phyloP scores from a whole-genome alignment of 2,888 invertebrate genomes.

The Nomada goodeniana region DNA sequence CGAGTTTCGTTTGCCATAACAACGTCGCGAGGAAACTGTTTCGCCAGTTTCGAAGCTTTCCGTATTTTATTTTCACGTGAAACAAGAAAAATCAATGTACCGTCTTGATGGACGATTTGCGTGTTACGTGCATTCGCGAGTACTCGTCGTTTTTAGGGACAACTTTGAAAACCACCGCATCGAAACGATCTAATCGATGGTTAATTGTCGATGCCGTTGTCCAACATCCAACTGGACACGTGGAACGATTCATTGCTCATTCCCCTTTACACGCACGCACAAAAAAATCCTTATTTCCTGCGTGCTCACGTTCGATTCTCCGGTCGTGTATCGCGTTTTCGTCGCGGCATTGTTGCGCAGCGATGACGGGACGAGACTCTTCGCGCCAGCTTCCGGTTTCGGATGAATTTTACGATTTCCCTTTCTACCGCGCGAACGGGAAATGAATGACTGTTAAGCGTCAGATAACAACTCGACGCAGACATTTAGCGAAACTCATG shows the following conservation, averaged over 20 bases:
- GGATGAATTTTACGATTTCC: conserved; percentile 60
- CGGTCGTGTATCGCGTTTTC: neutral
- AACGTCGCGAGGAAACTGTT: no score
- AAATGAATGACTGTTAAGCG: neutral
- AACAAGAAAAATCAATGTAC: no score
- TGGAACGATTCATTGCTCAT: conserved; percentile 7
- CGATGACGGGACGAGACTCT: neutral
- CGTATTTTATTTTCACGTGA: no score
- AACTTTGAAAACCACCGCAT: neutral
- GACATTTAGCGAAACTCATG: neutral
- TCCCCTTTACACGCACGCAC: neutral
- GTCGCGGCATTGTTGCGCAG: neutral
- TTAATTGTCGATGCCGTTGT: neutral
- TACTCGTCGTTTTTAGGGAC: neutral
- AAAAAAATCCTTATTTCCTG: conserved; percentile 48
- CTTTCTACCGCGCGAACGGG: conserved; percentile 42
- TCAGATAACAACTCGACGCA: neutral
- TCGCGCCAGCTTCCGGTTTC: conserved; percentile 35
- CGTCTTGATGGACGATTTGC: neutral
- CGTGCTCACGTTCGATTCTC: neutral
- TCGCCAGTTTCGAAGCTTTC: no score
- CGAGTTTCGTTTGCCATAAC: no score
- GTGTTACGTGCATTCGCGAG: neutral
- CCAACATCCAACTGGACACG: neutral
- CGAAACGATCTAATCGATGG: neutral